Evolutionary conservation across 2,113 vertebrate species (phyloP), one percentile per base, ranked within the genome.

Genomic region (Halcyon senegalensis): DNA sequence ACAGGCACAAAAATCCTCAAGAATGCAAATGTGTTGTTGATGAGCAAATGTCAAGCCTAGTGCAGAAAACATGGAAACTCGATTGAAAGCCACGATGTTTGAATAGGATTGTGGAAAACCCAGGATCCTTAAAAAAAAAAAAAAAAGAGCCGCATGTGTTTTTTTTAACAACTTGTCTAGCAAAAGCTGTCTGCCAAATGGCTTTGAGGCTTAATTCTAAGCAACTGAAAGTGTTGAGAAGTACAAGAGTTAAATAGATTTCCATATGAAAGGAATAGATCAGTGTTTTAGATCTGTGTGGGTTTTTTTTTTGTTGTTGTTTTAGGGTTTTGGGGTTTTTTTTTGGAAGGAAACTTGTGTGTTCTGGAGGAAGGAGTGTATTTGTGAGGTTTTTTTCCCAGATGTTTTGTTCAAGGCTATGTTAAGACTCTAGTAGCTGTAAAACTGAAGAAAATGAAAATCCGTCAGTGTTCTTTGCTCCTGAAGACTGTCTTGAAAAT

Each of bases 21-120:
- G 74, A 85, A 76, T 44, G 33, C 27, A 75, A 74, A 64, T 46
- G 37, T 21, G 5, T 72, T 90, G 51, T 79, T 81, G 46, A 63
- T 81, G 73, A 94, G 46, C 12, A 66, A 72, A 67, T 51, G 48
- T 90, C 82, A 82, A 30, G 4, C 1, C 1, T 17, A 59, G 24
- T 33, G 64, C 37, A 67, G 81, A 68, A 93, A 93, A 89, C 68
- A 73, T 11, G 50, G 35, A 35, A 73, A 30, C 48, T 84, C 68
- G 35, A 68, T 67, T 94, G 87, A 90, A 96, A 93, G 53, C 62
- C 58, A 88, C 67, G 33, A 39, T 73, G 23, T 75, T 88, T 90
- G 72, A 88, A 90, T 79, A 88, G 48, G 33, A 50, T 51, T 76
- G 30, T 60, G 72, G 30, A 67, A 92, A 80, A 53, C 44, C 30